A percentile compares a stretch with the other conserved stretches of the same genome.
Conservation (phyloP, 2,888 invertebrate genomes). For the Synergus gifuensis region DNA sequence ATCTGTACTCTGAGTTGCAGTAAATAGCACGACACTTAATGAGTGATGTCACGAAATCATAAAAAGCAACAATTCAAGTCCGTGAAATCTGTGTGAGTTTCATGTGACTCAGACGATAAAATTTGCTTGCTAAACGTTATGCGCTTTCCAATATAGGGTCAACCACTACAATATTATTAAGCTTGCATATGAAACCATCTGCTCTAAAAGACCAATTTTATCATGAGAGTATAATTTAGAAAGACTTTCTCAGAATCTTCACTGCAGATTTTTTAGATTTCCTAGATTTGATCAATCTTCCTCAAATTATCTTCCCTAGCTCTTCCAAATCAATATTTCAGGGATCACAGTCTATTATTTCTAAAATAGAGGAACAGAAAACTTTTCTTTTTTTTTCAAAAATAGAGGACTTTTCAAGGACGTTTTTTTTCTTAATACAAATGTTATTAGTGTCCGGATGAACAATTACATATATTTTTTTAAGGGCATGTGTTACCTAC, state of each 20-base stretch:
- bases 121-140: background rate
- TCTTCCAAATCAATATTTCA: background rate
- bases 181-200: background rate
- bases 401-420: too few relatives aligned
- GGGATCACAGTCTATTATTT: too few relatives aligned
- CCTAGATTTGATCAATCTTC: background rate
- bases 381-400: too few relatives aligned
- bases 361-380: too few relatives aligned
- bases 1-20: background rate
- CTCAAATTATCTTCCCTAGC: background rate
- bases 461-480: too few relatives aligned
- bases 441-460: too few relatives aligned
- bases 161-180: background rate
- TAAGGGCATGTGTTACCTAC: too few relatives aligned
- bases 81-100: background rate
- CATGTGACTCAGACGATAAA: background rate
- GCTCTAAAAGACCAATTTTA: background rate
- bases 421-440: too few relatives aligned
- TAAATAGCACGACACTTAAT: background rate
- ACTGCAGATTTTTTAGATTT: too few relatives aligned
- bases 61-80: constrained; percentile 14
- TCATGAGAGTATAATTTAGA: too few relatives aligned
- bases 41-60: constrained; percentile 32
- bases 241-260: too few relatives aligned
- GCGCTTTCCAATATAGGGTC: background rate